These are phyloP conservation scores for Poecilobothrus nobilitatus DNA, from an alignment of 2,888 invertebrate genomes.

Conservation along the genomic window DNA sequence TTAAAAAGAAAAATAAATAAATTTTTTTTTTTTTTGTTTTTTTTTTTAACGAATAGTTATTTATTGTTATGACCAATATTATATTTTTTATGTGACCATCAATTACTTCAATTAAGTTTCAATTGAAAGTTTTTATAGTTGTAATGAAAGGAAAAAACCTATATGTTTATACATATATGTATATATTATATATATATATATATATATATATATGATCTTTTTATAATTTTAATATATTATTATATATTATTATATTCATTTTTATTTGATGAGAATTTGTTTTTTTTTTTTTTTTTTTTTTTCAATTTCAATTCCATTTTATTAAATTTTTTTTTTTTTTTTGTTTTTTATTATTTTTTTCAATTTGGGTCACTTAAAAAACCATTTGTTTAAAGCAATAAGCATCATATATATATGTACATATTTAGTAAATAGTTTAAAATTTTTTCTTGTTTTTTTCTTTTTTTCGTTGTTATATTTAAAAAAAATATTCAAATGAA, in stretches of 20 bases:
- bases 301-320: no score
- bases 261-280: not conserved
- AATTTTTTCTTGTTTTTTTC: not conserved
- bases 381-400: constrained; percentile 1
- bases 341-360: not conserved
- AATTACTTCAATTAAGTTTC: constrained; percentile 3
- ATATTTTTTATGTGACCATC: not conserved
- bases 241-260: no score
- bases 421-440: not conserved
- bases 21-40: no score
- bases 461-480: not conserved
- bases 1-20: no score
- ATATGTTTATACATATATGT: no score
- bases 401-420: no score
- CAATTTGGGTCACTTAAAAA: constrained; percentile 3
- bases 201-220: no score
- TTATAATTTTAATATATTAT: no score
- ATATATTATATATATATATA: no score
- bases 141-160: not conserved
- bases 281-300: not conserved
- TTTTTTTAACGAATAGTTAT: no score
- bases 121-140: not conserved
- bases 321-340: not conserved
- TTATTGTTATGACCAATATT: no score
- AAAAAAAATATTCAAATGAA: no score